Conservation (phyloP, 2,113 vertebrate genomes). For the Sinocyclocheilus rhinocerous region DNA sequence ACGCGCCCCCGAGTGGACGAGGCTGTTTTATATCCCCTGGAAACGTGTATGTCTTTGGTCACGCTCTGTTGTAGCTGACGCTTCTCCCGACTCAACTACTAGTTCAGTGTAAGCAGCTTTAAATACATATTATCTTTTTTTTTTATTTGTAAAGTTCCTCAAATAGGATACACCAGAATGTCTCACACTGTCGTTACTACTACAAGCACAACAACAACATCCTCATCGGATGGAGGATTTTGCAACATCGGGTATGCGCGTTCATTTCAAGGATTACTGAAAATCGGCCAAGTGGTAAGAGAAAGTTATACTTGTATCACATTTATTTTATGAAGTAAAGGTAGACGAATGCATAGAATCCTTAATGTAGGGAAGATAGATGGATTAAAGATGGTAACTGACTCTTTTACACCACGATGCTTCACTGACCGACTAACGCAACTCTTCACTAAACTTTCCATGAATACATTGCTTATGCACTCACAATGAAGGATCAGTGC, state of each 20-base stretch:
- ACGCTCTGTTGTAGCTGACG: neutral
- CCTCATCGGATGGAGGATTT: slow-evolving; percentile 52
- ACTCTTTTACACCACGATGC: neutral
- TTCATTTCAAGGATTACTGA: slow-evolving; percentile 72
- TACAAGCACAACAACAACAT: slow-evolving; percentile 53
- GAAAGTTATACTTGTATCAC: too few relatives aligned
- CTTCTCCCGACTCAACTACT: neutral
- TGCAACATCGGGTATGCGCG: slow-evolving; percentile 69
- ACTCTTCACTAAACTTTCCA: neutral
- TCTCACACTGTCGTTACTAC: slow-evolving; percentile 71
- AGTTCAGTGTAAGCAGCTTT: neutral
- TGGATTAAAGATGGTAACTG: neutral
- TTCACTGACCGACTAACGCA: neutral
- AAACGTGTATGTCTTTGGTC: neutral
- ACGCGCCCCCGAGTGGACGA: neutral
- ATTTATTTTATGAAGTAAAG: neutral
- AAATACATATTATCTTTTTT: neutral
- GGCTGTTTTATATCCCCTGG: neutral
- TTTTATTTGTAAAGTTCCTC: neutral
- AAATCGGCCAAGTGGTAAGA: slow-evolving; percentile 76
- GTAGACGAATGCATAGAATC: neutral
- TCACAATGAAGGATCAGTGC: neutral
- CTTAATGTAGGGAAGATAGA: neutral
- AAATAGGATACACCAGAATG: slow-evolving; percentile 59
- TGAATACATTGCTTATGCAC: neutral